Evolutionary conservation across 2,113 vertebrate genomes (phyloP), one percentile per base, ranked within the genome.

Genomic region (Leptobrachium leishanense): DNA sequence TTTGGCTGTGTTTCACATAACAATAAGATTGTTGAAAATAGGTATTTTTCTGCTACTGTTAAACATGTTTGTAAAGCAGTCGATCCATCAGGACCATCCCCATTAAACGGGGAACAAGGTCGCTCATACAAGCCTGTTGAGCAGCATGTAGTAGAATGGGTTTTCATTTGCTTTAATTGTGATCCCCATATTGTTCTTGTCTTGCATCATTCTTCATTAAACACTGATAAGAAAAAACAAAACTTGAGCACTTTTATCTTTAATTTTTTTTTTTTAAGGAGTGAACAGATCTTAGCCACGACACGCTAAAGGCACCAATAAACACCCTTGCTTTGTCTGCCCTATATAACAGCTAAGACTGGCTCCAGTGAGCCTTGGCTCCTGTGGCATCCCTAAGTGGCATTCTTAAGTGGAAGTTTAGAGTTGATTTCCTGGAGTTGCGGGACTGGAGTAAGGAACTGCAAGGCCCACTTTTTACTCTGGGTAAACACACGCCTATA

Each of bases 31-130:
- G 90, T 93, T 95, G 93, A 94, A 85, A 87, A 79, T 42, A 83
- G 75, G 72, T 87, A 88, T 93, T 94, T 93, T 87, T 92, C 91
- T 84, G 72, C 89, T 88, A 87, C 91, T 94, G 92, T 90, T 88
- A 88, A 95, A 93, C 89, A 92, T 94, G 88, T 90, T 93, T 59
- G 85, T 88, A 90, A 88, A 94, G 89, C 90, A 90, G 91, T 92
- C 91, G 91, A 89, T 89, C 92, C 9, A 92, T 93, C 79, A 90
- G 90, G 40, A 89, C 85, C 85, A 95, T 95, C 94, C 95, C 93
- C 93, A 95, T 96, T 94, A 95, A 91, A 92, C 87, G 87, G 86
- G 87, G 85, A 91, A 94, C 90, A 95, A 95, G 90, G 91, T 88
- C 84, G 87, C 85, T 85, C 91, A 91, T 92, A 87, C 91, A 89